phyloP scores from a whole-genome alignment of 2,888 invertebrate genomes.

The Eumerus sabulonum region DNA sequence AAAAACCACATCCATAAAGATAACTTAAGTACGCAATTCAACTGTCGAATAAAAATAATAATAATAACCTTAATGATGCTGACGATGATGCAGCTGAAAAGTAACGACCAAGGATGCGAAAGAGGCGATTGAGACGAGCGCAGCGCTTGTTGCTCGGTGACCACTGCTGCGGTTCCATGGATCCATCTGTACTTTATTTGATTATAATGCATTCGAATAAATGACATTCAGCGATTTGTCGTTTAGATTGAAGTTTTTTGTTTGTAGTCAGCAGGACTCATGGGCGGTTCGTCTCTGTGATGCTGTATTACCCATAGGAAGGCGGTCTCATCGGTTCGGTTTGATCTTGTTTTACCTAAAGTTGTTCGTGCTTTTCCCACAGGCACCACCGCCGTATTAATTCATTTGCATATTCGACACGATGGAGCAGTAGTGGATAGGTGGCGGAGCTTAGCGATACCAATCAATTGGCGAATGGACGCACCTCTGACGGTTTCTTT shows the following conservation, averaged over 20 bases:
- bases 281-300: no score
- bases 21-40: slow-evolving; percentile 68
- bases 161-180: slow-evolving; percentile 48
- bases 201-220: slow-evolving; percentile 67
- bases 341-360: no score
- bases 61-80: slow-evolving; percentile 57
- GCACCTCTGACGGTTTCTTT: no score
- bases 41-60: slow-evolving; percentile 67
- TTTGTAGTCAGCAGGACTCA: slow-evolving; percentile 1
- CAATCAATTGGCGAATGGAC: no score
- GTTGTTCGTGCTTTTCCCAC: no score
- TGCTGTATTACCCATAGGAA: no score
- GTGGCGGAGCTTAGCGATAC: no score
- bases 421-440: no score
- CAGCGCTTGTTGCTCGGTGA: slow-evolving; percentile 30
- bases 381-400: no score
- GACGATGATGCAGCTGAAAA: neutral
- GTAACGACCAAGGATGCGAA: no score
- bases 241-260: slow-evolving; percentile 19
- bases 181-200: slow-evolving; percentile 65
- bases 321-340: no score
- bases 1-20: slow-evolving; percentile 69
- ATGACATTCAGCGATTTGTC: slow-evolving; percentile 62
- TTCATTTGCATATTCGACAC: no score
- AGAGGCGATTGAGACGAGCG: neutral